These are phyloP conservation scores for Rhabditoides inermis DNA, from an alignment of 2,888 invertebrate genomes.

Conservation along the genomic window DNA sequence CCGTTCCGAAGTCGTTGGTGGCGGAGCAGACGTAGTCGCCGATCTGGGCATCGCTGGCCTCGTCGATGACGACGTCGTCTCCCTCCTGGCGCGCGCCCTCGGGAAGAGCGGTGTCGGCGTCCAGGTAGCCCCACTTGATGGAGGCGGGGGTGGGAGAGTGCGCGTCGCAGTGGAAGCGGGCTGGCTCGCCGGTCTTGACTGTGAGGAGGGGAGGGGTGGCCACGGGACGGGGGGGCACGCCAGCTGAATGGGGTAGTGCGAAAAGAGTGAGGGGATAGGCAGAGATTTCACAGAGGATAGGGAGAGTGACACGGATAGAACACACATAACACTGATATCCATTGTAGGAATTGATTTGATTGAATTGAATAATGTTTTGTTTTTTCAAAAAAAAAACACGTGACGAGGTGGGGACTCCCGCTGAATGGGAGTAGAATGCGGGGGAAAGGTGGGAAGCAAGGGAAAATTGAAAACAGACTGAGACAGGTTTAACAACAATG, in stretches of 20 bases:
- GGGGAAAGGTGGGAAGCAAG: too few relatives aligned
- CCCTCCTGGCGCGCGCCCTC: constrained; percentile 38
- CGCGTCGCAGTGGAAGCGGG: constrained; percentile 46
- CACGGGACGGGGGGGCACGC: constrained; percentile 42
- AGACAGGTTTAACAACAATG: too few relatives aligned
- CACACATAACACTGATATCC: neutral
- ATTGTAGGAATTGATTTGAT: neutral
- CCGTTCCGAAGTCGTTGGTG: constrained; percentile 42
- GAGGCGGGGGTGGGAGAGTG: constrained; percentile 39
- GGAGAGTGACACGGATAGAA: neutral
- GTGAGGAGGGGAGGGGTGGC: constrained; percentile 43
- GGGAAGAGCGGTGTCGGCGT: constrained; percentile 31
- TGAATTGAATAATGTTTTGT: too few relatives aligned
- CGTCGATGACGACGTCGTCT: constrained; percentile 39
- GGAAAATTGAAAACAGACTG: too few relatives aligned
- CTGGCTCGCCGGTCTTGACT: constrained; percentile 39
- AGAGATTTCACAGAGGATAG: neutral
- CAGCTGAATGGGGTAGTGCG: too few relatives aligned
- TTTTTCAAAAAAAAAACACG: too few relatives aligned
- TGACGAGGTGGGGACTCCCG: too few relatives aligned
- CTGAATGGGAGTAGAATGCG: too few relatives aligned
- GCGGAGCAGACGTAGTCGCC: constrained; percentile 48
- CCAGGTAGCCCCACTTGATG: constrained; percentile 37
- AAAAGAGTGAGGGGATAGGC: neutral
- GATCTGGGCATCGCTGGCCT: constrained; percentile 30